Base-by-base conservation (phyloP, 2,113 vertebrate species). In the Danionella cerebrum region DNA sequence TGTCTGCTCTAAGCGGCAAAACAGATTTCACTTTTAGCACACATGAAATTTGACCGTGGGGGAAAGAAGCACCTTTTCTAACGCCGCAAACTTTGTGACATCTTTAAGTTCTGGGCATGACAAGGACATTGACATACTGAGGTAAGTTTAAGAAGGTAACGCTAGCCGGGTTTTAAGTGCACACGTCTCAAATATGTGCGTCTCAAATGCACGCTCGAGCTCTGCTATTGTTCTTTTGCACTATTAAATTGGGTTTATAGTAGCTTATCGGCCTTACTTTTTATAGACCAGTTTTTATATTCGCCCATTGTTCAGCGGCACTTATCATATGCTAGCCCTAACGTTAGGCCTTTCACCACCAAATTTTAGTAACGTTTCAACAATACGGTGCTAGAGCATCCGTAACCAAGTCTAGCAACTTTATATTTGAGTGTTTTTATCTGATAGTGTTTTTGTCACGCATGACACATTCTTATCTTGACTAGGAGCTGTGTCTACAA, bases 1-100 rank as follows among this genome's bases (percentile, higher is more conserved):
- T 89, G 83, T 90, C 83, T 90, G 44, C 76, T 64, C 74, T 73
- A 72, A 78, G 75, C 73, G 53, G 81, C 84, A 77, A 78, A 79
- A 73, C 73, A 53, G 58, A 72, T 78, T 83, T 89, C 82, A 73
- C 70, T 55, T 69, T 74, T 64, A 44, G 50, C 79, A 33, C 52
- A 76, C 76, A 69, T 52, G 19, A 62, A 11, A 41, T 19, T 45
- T 38, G 44, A 59, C 39, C 42, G 11, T 65, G 60, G 35, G 3
- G 14, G 12, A 16, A 11, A 44, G 18, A 18, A 13, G 11, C 8
- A 7, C 53, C 29, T 42, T 5, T 52, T 25, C 14, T 6, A 67
- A 41, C 64, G 54, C 27, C 75, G 35, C 50, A 71, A 2, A 65
- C 35, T 74, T 59, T 42, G 31, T 58, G 64, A 58, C 72, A 21